phyloP scores from a whole-genome alignment of 2,113 vertebrate species.

The Alces alces region DNA sequence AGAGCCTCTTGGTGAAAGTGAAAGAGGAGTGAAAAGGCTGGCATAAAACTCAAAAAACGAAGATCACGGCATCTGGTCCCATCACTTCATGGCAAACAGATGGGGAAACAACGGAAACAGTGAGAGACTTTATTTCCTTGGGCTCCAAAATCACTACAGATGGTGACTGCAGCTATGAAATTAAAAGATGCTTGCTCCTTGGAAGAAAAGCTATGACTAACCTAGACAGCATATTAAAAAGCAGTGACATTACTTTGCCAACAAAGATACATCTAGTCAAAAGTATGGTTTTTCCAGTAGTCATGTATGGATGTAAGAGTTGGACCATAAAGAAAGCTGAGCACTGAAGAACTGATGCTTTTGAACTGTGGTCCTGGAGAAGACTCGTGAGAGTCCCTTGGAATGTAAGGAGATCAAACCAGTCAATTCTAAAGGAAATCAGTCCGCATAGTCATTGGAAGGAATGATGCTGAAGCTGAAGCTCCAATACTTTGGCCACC shows the following conservation, averaged over 20 bases:
- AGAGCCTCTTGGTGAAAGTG: background rate
- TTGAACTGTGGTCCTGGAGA: background rate
- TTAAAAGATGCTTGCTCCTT: background rate
- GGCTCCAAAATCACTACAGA: background rate
- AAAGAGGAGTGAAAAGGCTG: background rate
- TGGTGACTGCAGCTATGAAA: background rate
- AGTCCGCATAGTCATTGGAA: background rate
- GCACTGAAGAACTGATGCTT: background rate
- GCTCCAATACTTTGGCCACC: background rate
- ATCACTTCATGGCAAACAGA: background rate
- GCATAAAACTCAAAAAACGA: rapidly evolving
- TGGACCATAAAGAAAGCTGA: background rate
- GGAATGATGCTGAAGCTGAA: background rate
- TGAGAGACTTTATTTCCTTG: background rate
- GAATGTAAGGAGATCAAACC: background rate
- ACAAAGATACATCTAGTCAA: background rate
- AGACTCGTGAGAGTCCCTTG: background rate
- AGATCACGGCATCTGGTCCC: background rate
- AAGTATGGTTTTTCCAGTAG: background rate
- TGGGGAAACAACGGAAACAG: background rate
- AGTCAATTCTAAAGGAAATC: background rate
- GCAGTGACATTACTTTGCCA: background rate
- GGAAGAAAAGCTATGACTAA: background rate
- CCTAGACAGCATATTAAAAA: background rate
- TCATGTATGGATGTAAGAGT: background rate